Evolutionary conservation across 2,888 invertebrate genomes (phyloP), one percentile per base, ranked within the genome.

Genomic region (Metacarcinus magister): DNA sequence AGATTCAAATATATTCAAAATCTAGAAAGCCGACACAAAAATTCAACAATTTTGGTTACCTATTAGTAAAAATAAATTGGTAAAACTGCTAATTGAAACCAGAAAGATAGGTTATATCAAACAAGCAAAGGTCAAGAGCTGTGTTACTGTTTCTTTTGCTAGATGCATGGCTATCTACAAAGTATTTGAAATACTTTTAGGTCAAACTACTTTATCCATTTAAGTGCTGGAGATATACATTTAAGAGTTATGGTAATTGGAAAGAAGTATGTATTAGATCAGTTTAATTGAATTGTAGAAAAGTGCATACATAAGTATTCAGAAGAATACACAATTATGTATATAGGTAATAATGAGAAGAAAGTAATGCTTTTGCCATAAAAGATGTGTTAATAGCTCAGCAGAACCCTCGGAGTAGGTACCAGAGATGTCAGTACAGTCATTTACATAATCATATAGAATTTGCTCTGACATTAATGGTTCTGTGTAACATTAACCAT

Each of bases 401-500:
- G n/a, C 87, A 32, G 16, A 87, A 87, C 39, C 87, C 87, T 87
- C 39, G 8, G 39, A 39, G 39, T 39, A 39, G 87, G 39, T n/a
- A 87, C 32, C 87, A 87, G 87, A n/a, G 39, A 87, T 32, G 87
- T 87, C 39, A 39, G 10, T 39, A 87, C 87, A 87, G 87, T 82
- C 32, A 87, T 39, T 87, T 87, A 87, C 39, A 87, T 87, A 87
- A 87, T 87, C 87, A 87, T 39, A 16, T 87, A 87, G 87, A 87
- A 23, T 39, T 39, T 87, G 39, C 87, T 39, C 39, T 87, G 87
- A 0, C 39, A 87, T 28, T 90, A n/a, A 90, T 90, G 95, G 67
- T 75, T 90, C 60, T 54, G 90, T 60, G 91, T 60, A 89, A 90
- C 46, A 93, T 8, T n/a, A 92, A 92, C n/a, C 43, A 93, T 93